These are phyloP conservation scores for Laticauda laticaudata DNA, from an alignment of 2,113 vertebrate genomes.

Conservation along the genomic window DNA sequence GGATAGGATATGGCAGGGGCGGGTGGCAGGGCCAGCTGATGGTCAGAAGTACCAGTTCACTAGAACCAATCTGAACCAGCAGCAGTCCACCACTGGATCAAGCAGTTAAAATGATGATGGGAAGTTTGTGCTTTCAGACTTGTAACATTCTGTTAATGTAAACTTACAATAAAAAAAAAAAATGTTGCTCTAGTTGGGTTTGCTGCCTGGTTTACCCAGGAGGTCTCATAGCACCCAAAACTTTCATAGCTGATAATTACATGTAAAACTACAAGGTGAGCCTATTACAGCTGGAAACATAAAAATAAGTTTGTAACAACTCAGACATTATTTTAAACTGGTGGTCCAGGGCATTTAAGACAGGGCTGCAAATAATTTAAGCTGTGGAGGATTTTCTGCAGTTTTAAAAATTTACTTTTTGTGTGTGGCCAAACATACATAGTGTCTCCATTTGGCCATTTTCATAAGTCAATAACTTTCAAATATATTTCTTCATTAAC, in stretches of 20 bases:
- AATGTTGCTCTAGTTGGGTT: not conserved
- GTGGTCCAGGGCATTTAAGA: not conserved
- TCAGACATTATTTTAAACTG: not conserved
- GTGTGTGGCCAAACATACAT: not conserved
- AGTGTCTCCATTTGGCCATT: not conserved
- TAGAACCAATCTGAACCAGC: too few species aligned
- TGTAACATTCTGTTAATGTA: not conserved
- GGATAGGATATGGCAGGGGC: too few species aligned
- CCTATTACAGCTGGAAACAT: not conserved
- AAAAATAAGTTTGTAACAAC: not conserved
- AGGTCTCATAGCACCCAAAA: not conserved
- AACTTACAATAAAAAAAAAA: not conserved
- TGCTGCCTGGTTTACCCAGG: not conserved
- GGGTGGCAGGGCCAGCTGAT: too few species aligned
- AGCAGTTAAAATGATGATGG: not conserved
- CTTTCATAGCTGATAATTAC: not conserved
- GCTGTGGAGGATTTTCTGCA: slow-evolving; percentile 12
- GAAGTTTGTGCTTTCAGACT: not conserved
- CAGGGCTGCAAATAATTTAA: not conserved
- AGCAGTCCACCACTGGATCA: not conserved
- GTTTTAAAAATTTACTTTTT: not conserved
- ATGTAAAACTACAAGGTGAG: not conserved
- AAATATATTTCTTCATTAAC: not conserved
- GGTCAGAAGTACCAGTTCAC: too few species aligned
- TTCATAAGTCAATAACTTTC: not conserved